phyloP scores from a whole-genome alignment of 2,113 vertebrate species.

The Butorides virescens region DNA sequence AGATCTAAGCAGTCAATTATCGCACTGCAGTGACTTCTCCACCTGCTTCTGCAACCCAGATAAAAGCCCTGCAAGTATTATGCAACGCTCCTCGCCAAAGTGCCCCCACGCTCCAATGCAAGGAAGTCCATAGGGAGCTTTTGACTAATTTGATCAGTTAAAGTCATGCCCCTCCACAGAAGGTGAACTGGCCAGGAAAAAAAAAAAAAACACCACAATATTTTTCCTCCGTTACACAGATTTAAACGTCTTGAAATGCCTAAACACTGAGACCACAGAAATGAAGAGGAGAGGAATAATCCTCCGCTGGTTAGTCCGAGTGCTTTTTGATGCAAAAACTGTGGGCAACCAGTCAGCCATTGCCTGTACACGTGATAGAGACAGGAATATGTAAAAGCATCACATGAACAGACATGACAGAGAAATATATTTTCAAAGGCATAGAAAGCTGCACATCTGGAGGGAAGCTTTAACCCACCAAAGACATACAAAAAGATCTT shows the following conservation, averaged over 20 bases:
- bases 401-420: neutral
- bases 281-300: neutral
- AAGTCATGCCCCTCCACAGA: neutral
- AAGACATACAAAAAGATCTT: neutral
- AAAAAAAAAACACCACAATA: neutral
- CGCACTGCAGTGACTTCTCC: neutral
- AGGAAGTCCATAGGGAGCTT: neutral
- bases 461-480: neutral
- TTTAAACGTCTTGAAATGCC: neutral
- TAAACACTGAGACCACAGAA: neutral
- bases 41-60: neutral
- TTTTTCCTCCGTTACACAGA: neutral
- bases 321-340: neutral
- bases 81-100: neutral
- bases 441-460: neutral
- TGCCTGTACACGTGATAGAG: neutral
- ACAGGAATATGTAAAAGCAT: neutral
- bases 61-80: neutral
- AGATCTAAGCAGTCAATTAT: neutral
- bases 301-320: neutral
- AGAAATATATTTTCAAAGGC: neutral
- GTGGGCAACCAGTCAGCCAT: neutral
- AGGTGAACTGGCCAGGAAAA: neutral
- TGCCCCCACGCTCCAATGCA: neutral
- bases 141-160: neutral